phyloP scores from a whole-genome alignment of 2,888 invertebrate genomes.

The Drosophila incognita region DNA sequence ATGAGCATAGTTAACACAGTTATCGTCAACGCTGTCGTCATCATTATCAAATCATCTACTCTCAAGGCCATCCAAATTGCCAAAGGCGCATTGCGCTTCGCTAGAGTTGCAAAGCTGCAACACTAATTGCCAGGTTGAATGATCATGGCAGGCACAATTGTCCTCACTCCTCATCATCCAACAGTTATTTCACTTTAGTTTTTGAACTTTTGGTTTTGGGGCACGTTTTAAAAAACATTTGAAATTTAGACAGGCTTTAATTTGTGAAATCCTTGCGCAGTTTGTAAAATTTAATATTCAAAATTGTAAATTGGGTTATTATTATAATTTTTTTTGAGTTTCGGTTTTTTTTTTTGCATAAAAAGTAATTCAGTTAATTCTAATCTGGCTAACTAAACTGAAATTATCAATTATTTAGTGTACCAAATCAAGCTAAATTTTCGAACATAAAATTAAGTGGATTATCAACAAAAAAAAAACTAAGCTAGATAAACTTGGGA shows the following conservation, averaged over 20 bases:
- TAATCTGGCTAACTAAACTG: background rate
- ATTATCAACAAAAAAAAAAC: background rate
- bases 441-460: background rate
- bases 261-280: background rate
- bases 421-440: background rate
- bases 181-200: background rate
- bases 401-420: background rate
- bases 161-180: background rate
- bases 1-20: slow-evolving; percentile 16
- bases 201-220: slow-evolving; percentile 2
- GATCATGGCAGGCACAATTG: slow-evolving; percentile 7
- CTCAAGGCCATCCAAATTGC: slow-evolving; percentile 13
- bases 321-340: too few relatives aligned
- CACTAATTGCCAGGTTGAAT: slow-evolving; percentile 35
- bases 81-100: slow-evolving; percentile 21
- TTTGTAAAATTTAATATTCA: too few relatives aligned
- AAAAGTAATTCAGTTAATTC: background rate
- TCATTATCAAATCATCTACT: slow-evolving; percentile 8
- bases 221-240: background rate
- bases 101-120: slow-evolving; percentile 15
- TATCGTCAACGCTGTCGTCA: slow-evolving; percentile 12
- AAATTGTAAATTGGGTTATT: too few relatives aligned
- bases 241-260: background rate
- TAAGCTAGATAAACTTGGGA: background rate
- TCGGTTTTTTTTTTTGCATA: too few relatives aligned